A percentile compares a stretch with the other conserved stretches of the same genome.
Evolutionary conservation across 2,113 vertebrate species (phyloP).

Genomic region (Pituophis catenifer): DNA sequence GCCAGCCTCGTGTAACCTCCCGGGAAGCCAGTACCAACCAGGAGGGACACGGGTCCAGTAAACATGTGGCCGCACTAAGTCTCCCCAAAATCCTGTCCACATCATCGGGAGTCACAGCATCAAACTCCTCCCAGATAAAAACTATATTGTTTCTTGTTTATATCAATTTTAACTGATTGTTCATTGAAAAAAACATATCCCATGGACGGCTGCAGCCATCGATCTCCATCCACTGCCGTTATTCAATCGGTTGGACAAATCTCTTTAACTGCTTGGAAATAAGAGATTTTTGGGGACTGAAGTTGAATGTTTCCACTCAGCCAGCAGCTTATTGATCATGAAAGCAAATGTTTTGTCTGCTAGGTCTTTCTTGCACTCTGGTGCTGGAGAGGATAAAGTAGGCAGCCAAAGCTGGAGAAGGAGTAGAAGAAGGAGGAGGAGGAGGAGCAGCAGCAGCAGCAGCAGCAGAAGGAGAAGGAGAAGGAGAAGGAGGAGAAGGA

Average conservation of each 20-base stretch:
- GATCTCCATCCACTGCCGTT: neutral
- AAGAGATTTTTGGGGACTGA: neutral
- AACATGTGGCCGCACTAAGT: no score
- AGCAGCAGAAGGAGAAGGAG: no score
- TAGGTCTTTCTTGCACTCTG: neutral
- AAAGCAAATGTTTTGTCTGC: constrained; percentile 57
- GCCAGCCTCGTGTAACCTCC: no score
- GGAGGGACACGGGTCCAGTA: no score
- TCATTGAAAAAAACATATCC: neutral
- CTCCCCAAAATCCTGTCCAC: no score
- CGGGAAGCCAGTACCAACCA: no score
- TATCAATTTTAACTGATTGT: neutral
- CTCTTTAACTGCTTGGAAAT: neutral
- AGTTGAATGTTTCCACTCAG: constrained; percentile 47
- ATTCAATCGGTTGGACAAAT: neutral
- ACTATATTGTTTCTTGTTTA: neutral
- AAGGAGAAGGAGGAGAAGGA: no score
- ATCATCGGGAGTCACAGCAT: no score
- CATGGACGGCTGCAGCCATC: neutral
- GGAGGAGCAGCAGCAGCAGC: no score
- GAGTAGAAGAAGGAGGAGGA: neutral
- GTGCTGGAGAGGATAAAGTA: neutral
- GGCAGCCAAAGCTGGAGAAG: neutral
- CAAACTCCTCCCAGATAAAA: no score
- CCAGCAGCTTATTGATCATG: constrained; percentile 47